Evolutionary conservation across 2,797 vertebrate genomes (phyloP).

Genomic region (Acanthopagrus latus): DNA sequence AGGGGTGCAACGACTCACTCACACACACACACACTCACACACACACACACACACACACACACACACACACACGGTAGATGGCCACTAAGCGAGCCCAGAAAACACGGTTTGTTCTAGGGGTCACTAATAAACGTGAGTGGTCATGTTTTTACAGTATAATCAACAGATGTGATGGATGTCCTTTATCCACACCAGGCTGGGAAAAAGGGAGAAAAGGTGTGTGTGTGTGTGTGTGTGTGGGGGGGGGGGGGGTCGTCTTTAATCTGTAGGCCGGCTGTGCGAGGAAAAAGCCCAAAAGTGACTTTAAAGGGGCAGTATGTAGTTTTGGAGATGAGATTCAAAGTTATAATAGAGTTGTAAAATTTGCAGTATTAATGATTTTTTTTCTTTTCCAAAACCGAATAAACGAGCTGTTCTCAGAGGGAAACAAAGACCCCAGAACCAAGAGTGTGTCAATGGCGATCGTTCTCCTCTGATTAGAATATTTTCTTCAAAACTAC

Average conservation of each 20-base stretch:
- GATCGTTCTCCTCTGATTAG: no score
- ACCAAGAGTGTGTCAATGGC: no score
- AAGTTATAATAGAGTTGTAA: no score
- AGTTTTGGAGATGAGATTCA: no score
- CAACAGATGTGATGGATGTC: slow-evolving; percentile 70
- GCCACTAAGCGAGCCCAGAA: slow-evolving; percentile 51
- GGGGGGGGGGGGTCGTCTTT: slow-evolving; percentile 22
- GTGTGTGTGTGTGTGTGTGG: no score
- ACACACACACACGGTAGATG: slow-evolving; percentile 30
- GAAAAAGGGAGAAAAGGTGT: slow-evolving; percentile 25
- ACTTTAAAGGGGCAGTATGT: not conserved
- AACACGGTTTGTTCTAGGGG: slow-evolving; percentile 61
- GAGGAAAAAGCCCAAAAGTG: slow-evolving; percentile 22
- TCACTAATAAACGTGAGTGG: slow-evolving; percentile 77
- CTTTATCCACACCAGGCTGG: slow-evolving; percentile 54
- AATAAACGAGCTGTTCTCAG: no score
- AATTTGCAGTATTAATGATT: no score
- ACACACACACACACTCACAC: slow-evolving; percentile 24
- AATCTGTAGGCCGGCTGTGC: slow-evolving; percentile 48
- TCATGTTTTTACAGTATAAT: slow-evolving; percentile 82
- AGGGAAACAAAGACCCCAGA: no score
- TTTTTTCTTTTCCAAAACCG: no score
- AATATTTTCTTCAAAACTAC: no score
- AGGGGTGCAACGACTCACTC: slow-evolving; percentile 53
- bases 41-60: slow-evolving; percentile 33